These are phyloP conservation scores for Cyprinus carpio DNA, from an alignment of 2,113 vertebrate genomes.

Conservation along the genomic window DNA sequence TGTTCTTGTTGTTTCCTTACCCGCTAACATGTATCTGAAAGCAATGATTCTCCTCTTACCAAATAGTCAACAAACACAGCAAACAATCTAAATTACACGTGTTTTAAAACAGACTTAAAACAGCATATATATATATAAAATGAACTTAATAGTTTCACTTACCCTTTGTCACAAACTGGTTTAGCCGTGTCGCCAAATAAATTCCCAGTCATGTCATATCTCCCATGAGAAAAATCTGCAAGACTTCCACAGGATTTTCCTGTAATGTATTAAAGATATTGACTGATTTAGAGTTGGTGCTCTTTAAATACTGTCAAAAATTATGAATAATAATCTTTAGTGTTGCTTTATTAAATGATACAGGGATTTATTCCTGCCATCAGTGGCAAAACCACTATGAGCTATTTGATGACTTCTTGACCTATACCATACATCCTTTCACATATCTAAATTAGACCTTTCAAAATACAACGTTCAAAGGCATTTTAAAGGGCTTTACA, in stretches of 20 bases:
- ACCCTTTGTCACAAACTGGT: conserved; percentile 52
- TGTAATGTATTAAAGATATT: not conserved
- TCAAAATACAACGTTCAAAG: not conserved
- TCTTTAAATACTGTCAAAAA: not conserved
- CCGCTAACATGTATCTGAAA: not conserved
- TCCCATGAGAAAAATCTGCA: not conserved
- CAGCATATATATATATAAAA: too few species aligned
- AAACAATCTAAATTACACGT: not conserved
- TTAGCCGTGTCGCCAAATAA: conserved; percentile 44
- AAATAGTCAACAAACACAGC: not conserved
- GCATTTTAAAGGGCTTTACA: not conserved
- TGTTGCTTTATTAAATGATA: not conserved
- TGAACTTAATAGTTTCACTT: too few species aligned
- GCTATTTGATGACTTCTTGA: not conserved
- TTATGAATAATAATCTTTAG: not conserved
- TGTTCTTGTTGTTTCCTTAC: accelerated
- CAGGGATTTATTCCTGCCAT: not conserved
- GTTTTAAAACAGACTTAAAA: not conserved
- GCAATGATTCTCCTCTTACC: not conserved
- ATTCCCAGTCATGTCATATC: conserved; percentile 23
- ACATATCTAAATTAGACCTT: not conserved
- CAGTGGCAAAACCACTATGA: not conserved
- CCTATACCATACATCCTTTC: not conserved
- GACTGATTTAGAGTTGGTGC: not conserved
- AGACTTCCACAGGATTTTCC: conserved; percentile 50